These are phyloP conservation scores for Ciconia stormi DNA, from an alignment of 2,113 vertebrate species.

Conservation along the genomic window DNA sequence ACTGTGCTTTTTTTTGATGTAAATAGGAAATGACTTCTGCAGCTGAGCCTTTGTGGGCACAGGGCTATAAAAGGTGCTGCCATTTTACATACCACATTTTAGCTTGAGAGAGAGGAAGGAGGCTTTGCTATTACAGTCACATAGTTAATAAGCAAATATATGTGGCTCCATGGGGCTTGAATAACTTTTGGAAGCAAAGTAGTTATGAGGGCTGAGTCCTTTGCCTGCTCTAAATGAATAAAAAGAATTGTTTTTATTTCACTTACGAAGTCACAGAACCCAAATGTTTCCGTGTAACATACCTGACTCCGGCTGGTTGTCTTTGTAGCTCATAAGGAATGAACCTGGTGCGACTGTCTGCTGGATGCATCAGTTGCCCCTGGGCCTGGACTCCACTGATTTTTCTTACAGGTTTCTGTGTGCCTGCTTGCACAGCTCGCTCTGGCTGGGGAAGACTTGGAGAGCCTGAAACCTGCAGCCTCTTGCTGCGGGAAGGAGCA, in stretches of 20 bases:
- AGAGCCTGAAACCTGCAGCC: background rate
- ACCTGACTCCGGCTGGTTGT: background rate
- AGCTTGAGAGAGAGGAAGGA: background rate
- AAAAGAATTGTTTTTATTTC: background rate
- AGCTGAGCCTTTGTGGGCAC: conserved; percentile 1
- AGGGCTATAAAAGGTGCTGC: background rate
- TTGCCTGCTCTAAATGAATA: background rate
- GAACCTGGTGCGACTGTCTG: background rate
- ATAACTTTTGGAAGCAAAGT: conserved; percentile 26
- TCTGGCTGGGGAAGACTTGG: background rate
- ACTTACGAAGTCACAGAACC: background rate
- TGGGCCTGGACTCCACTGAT: background rate
- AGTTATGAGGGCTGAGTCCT: background rate
- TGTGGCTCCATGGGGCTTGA: conserved; percentile 44
- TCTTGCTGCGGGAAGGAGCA: background rate
- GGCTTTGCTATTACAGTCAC: background rate
- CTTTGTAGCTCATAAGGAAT: rapidly evolving
- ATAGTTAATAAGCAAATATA: conserved; percentile 46
- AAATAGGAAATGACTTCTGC: conserved; percentile 32
- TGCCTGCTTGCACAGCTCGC: background rate
- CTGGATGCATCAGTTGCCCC: background rate
- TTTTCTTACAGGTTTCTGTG: background rate
- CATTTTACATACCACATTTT: background rate
- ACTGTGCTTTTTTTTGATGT: background rate
- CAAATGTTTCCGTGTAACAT: rapidly evolving